Evolutionary conservation across 2,113 vertebrate genomes (phyloP).

Genomic region (Micromys minutus): DNA sequence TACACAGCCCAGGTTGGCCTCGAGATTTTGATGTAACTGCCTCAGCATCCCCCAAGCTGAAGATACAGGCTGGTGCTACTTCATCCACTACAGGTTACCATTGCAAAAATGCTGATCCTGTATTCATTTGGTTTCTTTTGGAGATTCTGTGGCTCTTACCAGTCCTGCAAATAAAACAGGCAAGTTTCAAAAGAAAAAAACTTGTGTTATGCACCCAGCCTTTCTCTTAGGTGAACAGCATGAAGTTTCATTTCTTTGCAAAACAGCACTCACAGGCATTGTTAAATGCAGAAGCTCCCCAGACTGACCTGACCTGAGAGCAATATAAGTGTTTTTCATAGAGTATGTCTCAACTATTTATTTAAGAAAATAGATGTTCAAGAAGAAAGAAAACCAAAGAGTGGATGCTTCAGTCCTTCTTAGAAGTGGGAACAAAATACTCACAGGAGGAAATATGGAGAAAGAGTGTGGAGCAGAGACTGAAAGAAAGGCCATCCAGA

Average conservation of each 20-base stretch:
- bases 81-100: too few relatives aligned
- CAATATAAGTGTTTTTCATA: neutral
- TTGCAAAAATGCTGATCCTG: fast-evolving
- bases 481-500: too few relatives aligned
- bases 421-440: too few relatives aligned
- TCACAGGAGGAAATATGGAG: too few relatives aligned
- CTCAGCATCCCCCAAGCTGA: neutral
- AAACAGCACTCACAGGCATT: neutral
- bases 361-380: neutral
- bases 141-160: neutral
- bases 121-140: neutral
- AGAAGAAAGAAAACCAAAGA: too few relatives aligned
- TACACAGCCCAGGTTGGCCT: neutral
- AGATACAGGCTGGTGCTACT: neutral
- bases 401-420: too few relatives aligned
- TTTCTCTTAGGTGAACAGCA: neutral
- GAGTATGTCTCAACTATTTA: too few relatives aligned
- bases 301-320: neutral
- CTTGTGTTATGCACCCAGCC: neutral
- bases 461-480: too few relatives aligned
- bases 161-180: neutral
- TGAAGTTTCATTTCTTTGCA: neutral
- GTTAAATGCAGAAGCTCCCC: neutral
- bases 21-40: neutral
- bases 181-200: neutral